Percentiles rank a stretch among this genome's conserved stretches.
Evolutionary conservation across 1,140 invertebrate genomes (phyloP).

Genomic region (Scaptomyza pallida): DNA sequence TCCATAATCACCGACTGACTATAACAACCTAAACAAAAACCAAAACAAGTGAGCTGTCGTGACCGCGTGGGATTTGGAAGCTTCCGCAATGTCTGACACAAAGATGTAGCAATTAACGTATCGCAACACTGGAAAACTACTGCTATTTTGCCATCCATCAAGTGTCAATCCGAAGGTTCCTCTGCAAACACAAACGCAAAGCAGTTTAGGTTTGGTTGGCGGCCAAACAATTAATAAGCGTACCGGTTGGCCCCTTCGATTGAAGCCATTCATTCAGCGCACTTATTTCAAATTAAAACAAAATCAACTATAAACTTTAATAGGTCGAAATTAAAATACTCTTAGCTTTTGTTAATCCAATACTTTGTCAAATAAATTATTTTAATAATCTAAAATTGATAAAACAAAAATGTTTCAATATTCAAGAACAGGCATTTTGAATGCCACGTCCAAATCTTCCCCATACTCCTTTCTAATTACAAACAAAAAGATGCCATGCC

Average conservation of each 20-base stretch:
- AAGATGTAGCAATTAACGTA: slow-evolving; percentile 38
- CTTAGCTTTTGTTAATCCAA: not conserved
- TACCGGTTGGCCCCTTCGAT: slow-evolving; percentile 46
- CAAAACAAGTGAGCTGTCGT: slow-evolving; percentile 7
- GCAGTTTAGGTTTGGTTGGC: slow-evolving; percentile 24
- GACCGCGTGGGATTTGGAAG: slow-evolving; percentile 9
- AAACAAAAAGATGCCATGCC: no score
- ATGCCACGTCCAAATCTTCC: no score
- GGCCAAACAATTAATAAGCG: slow-evolving; percentile 59
- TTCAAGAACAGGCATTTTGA: no score
- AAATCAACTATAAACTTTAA: not conserved
- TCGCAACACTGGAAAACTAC: slow-evolving; percentile 32
- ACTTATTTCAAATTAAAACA: slow-evolving; percentile 31
- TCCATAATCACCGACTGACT: not conserved
- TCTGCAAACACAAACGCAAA: not conserved
- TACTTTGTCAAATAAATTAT: not conserved
- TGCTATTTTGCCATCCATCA: slow-evolving; percentile 38
- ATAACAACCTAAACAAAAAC: not conserved
- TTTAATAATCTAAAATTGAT: no score
- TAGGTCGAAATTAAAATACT: not conserved
- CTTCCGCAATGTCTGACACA: slow-evolving; percentile 7
- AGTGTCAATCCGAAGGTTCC: slow-evolving; percentile 39
- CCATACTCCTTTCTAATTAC: no score
- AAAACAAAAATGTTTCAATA: no score
- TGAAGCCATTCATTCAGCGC: not conserved